These are phyloP conservation scores for Cottoperca gobio DNA, from an alignment of 2,797 vertebrate genomes.

Conservation along the genomic window DNA sequence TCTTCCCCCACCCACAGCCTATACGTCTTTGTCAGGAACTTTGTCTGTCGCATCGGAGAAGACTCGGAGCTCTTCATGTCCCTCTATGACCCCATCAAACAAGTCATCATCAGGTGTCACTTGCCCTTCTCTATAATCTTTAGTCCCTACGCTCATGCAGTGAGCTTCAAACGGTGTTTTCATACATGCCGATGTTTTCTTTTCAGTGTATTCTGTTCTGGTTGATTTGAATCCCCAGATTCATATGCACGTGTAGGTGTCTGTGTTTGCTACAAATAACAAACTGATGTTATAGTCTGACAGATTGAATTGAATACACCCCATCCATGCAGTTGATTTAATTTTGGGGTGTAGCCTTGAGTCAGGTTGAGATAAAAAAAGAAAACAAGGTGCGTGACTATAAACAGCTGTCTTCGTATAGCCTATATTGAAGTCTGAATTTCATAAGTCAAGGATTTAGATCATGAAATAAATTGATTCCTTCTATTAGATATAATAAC, in stretches of 20 bases:
- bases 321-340: background rate
- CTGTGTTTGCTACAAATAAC: background rate
- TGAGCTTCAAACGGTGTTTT: background rate
- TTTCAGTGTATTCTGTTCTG: background rate
- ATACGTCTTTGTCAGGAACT: conserved; percentile 98
- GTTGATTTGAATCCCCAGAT: background rate
- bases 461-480: background rate
- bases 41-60: conserved; percentile 98
- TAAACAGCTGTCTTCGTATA: background rate
- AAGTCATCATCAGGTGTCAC: conserved; percentile 90
- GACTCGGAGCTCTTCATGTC: conserved; percentile 99
- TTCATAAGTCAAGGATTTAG: background rate
- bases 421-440: background rate
- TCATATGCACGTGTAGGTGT: background rate
- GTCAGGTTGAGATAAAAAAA: background rate
- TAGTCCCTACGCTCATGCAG: background rate
- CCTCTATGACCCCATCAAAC: conserved; percentile 93
- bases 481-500: background rate
- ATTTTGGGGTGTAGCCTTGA: background rate
- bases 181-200: background rate
- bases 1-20: conserved; percentile 96
- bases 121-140: background rate
- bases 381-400: background rate
- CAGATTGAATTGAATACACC: background rate
- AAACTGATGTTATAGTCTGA: background rate